Percentiles rank a stretch among this genome's conserved stretches.
These are phyloP conservation scores for Danio albolineatus DNA, from an alignment of 2,797 vertebrate species.

Conservation along the genomic window DNA sequence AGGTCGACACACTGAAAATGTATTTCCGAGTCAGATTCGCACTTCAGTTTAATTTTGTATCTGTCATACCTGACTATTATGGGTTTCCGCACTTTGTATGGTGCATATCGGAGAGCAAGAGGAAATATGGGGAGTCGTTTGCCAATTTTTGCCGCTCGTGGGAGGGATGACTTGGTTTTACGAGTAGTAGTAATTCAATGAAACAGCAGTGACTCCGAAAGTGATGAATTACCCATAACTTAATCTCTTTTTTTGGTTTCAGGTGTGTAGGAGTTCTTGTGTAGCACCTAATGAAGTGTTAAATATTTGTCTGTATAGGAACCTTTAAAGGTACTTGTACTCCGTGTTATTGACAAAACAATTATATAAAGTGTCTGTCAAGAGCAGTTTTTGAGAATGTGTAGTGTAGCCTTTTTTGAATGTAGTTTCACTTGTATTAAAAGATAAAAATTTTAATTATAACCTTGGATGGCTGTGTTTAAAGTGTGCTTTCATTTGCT, in stretches of 20 bases:
- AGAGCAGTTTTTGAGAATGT: background rate
- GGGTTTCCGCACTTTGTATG: background rate
- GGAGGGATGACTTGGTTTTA: background rate
- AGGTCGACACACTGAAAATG: conserved; percentile 16
- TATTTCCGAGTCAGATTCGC: background rate
- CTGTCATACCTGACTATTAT: conserved; percentile 10
- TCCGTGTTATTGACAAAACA: background rate
- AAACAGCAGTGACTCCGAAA: background rate
- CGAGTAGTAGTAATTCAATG: background rate
- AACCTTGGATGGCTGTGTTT: background rate
- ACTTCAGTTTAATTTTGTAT: background rate
- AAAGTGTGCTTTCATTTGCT: background rate
- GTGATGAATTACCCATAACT: background rate
- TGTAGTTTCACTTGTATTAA: background rate
- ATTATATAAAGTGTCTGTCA: conserved; percentile 5
- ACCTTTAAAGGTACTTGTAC: background rate
- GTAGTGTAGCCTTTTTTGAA: background rate
- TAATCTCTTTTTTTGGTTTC: background rate
- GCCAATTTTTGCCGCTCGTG: conserved; percentile 6
- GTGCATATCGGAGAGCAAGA: background rate
- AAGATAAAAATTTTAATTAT: conserved; percentile 17
- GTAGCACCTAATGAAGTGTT: background rate
- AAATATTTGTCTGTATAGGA: background rate
- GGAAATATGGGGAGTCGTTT: background rate
- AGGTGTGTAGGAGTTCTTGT: background rate